Percentiles rank a stretch among this genome's conserved stretches.
These are phyloP conservation scores for Pygocentrus nattereri DNA, from an alignment of 2,797 vertebrate genomes.

Conservation along the genomic window DNA sequence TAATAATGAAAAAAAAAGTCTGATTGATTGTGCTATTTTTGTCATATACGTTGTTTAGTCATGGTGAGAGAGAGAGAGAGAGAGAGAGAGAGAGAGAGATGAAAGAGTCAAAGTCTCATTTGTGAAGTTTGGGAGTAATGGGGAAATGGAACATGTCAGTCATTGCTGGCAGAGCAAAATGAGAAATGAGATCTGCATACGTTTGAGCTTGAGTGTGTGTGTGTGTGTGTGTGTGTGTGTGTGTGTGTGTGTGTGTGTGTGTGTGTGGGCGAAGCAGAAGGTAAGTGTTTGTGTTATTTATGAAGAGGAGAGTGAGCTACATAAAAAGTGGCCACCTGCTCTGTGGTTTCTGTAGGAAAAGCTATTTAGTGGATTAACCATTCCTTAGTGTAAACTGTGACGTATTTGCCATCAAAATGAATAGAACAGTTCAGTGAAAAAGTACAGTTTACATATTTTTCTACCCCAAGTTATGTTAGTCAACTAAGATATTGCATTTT, in stretches of 20 bases:
- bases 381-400: neutral
- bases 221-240: conserved; percentile 5
- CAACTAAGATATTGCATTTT: too few relatives aligned
- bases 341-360: neutral
- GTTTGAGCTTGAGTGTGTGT: neutral
- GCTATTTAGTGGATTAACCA: neutral
- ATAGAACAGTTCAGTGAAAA: too few relatives aligned
- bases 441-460: too few relatives aligned
- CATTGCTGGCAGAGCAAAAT: conserved; percentile 13
- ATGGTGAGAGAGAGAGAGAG: conserved; percentile 48
- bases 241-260: neutral
- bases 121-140: conserved; percentile 32
- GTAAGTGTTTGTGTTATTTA: conserved; percentile 20
- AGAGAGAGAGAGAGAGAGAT: conserved; percentile 40
- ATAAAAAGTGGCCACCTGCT: neutral
- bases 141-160: conserved; percentile 49
- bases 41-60: conserved; percentile 50
- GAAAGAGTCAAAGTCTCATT: conserved; percentile 32
- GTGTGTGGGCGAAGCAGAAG: conserved; percentile 9
- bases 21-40: conserved; percentile 25
- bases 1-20: conserved; percentile 35
- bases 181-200: conserved; percentile 34
- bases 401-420: neutral
- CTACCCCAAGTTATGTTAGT: too few relatives aligned
- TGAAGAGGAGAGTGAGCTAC: neutral